Conservation (phyloP, 2,113 vertebrate genomes). For the Grammomys surdaster region DNA sequence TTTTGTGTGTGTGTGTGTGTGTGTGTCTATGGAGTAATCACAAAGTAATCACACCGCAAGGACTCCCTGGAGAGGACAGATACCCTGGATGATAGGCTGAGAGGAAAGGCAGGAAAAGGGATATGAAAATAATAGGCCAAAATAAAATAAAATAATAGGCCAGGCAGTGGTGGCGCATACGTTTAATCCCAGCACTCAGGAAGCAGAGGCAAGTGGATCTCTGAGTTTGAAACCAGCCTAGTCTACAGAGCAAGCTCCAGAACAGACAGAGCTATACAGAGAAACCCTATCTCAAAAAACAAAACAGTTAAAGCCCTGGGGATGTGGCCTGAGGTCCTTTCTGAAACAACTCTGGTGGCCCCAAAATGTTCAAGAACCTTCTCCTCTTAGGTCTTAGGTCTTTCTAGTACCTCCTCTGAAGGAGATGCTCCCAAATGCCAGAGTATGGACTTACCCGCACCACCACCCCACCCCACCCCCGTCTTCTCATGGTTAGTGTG, state of each 20-base stretch:
- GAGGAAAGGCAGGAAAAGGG: neutral
- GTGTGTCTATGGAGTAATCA: too few species aligned
- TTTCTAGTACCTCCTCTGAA: neutral
- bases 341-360: neutral
- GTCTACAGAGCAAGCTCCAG: neutral
- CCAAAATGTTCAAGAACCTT: neutral
- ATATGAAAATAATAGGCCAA: too few species aligned
- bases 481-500: fast-evolving
- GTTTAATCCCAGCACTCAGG: neutral
- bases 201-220: neutral
- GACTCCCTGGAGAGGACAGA: neutral
- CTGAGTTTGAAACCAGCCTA: neutral
- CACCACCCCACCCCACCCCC: neutral
- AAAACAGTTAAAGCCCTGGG: neutral
- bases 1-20: too few species aligned
- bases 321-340: fast-evolving
- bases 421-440: fast-evolving
- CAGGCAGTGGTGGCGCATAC: neutral
- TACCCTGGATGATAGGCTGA: neutral
- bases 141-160: too few species aligned
- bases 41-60: too few species aligned
- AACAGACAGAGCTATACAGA: neutral
- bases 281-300: neutral
- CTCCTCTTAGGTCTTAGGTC: neutral
- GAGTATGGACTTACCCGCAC: fast-evolving